These are phyloP conservation scores for Dryadula phaetusa DNA, from an alignment of 2,888 invertebrate genomes.

Conservation along the genomic window DNA sequence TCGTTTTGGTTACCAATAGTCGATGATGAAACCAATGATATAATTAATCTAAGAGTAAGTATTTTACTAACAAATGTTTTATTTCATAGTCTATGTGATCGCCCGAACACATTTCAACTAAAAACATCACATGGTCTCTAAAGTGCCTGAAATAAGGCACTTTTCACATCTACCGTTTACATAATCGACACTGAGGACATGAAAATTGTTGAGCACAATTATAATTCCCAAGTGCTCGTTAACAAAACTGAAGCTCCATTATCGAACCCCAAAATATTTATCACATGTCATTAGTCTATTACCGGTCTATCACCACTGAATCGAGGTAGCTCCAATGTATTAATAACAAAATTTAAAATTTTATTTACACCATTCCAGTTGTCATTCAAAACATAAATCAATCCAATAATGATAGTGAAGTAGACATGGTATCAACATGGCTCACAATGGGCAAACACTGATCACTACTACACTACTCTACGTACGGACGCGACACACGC, in stretches of 20 bases:
- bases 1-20: too few species aligned
- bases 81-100: too few species aligned
- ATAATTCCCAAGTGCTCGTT: background rate
- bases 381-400: conserved; percentile 2
- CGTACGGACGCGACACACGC: conserved; percentile 64
- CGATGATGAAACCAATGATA: too few species aligned
- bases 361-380: conserved; percentile 10
- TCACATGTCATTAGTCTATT: conserved; percentile 6
- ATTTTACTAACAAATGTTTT: too few species aligned
- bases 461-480: conserved; percentile 53
- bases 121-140: background rate
- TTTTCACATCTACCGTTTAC: conserved; percentile 4
- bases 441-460: conserved; percentile 41
- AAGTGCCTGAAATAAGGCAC: background rate
- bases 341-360: conserved; percentile 19
- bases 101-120: background rate
- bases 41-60: too few species aligned
- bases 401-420: conserved; percentile 5
- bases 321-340: conserved; percentile 26
- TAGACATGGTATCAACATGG: conserved; percentile 10
- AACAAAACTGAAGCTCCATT: conserved; percentile 9
- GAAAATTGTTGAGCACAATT: conserved; percentile 9
- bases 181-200: conserved; percentile 4
- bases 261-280: conserved; percentile 23
- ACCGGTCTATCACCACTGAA: background rate